Base-by-base conservation (phyloP, 2,888 invertebrate species). In the Physocephala rufipes region DNA sequence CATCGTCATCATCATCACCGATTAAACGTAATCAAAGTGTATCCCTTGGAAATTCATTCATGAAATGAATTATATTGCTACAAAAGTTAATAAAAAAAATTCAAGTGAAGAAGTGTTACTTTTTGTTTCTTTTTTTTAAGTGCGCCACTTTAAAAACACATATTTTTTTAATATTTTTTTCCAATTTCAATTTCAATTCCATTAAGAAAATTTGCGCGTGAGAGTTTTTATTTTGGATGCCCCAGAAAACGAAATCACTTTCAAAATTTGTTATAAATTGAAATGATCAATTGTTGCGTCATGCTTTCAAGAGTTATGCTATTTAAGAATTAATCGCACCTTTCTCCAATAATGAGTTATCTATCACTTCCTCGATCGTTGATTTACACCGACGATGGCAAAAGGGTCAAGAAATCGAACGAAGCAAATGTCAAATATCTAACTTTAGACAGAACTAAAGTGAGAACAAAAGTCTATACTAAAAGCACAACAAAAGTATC, bases 371-470 rank as follows among this genome's bases (percentile, higher is more conserved):
- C 80, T 28, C 81, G 81, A 43, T 73, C 76, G 62, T 63, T 77
- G 28, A 70, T 73, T 19, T 78, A 36, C 24, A 61, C n/a, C 30
- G 68, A 68, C n/a, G 36, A 36, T 36, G 36, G 36, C 36, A 36
- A 36, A 36, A 47, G 61, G 19, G 65, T 59, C 70, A 73, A 72
- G 59, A 66, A 19, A 43, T 73, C 77, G 28, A 70, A 76, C 45
- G 76, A 76, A 58, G 76, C 72, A 74, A 79, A 76, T 79, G 76
- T 76, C 47, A 85, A 84, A 72, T 82, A 79, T 75, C 75, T 79
- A 70, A 84, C 82, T 78, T 78, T 84, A 71, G 82, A 80, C 75
- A 74, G 72, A 28, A 76, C 77, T 36, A 73, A 76, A 21, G 71
- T 71, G 21, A 78, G 75, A 59, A n/a, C n/a, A n/a, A 77, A 76